Base-by-base conservation (phyloP, 2,797 vertebrate genomes). In the Leptatherina wallacei region DNA sequence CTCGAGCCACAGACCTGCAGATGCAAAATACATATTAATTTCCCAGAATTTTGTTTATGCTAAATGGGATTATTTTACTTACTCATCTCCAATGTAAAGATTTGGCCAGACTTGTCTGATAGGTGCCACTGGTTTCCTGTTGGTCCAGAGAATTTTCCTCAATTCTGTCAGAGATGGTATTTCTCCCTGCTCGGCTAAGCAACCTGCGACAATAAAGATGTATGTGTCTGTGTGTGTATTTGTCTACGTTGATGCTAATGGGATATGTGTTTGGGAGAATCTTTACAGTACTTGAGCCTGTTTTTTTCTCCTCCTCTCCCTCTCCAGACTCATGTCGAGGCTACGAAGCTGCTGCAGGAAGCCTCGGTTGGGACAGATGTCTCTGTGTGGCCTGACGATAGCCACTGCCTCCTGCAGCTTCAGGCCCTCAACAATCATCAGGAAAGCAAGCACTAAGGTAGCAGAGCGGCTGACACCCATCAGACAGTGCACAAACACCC, bases 401-500 rank as follows among this genome's bases (percentile, higher is more conserved):
- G 84, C 91, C 73, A 95, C 93, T 0, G 96, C 96, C 0, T 97
- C 93, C 42, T 93, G 73, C 27, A 98, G 93, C 5, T 92, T 93
- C 91, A 96, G 86, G 16, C 90, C 92, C 87, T 98, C 95, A n/a
- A 81, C 93, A 81, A 98, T 97, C 97, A 98, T 97, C 74, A 98
- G 91, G 89, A 95, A 98, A 65, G 96, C 95, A 9, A 98, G 90
- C 69, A 97, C 96, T 3, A 97, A 87, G 0, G 96, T 94, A 18
- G 97, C 96, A 0, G 97, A 97, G 57, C 96, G 95, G 73, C 97
- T 98, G 78, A 97, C 95, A 16, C 97, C 97, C 96, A 97, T 97
- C 65, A 96, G 95, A 16, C 97, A 98, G 85, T 98, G 97, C 40
- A 97, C 96, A 69, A 98, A 94, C 61, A 98, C 97, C 24, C 92